Evolutionary conservation across 2,888 invertebrate species (phyloP).

Genomic region (Xestia rhomboidea): DNA sequence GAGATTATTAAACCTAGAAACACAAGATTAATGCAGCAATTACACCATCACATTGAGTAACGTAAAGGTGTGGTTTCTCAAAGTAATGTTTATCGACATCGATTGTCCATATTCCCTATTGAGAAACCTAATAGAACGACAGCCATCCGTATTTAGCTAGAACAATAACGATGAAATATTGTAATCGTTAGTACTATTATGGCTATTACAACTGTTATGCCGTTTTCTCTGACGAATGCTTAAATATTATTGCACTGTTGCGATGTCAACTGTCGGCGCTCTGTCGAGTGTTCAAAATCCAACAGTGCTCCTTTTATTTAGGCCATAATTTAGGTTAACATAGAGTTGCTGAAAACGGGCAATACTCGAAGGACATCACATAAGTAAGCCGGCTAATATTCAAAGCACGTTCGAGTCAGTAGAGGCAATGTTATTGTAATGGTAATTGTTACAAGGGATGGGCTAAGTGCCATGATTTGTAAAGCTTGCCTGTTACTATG

Average conservation of each 20-base stretch:
- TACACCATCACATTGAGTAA: background rate
- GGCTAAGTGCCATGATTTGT: slow-evolving; percentile 39
- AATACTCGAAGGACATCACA: slow-evolving; percentile 7
- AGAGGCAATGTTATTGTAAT: slow-evolving; percentile 23
- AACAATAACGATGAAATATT: slow-evolving; percentile 7
- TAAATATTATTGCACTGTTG: background rate
- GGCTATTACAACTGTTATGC: background rate
- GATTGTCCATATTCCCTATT: background rate
- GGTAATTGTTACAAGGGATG: slow-evolving; percentile 20
- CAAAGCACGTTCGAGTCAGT: slow-evolving; percentile 34
- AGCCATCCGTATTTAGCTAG: background rate
- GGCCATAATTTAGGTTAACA: background rate
- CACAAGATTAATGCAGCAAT: background rate
- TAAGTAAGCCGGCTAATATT: slow-evolving; percentile 22
- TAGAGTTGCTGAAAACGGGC: background rate
- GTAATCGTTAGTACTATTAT: background rate
- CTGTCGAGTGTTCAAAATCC: background rate
- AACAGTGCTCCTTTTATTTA: background rate
- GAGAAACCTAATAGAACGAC: background rate
- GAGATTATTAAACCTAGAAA: background rate
- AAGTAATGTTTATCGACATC: background rate
- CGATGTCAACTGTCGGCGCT: background rate
- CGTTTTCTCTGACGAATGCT: background rate
- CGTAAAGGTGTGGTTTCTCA: background rate
- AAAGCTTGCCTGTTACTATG: slow-evolving; percentile 15